Percentiles rank a stretch among this genome's conserved stretches.
Evolutionary conservation across 2,113 vertebrate genomes (phyloP).

Genomic region (Furnarius figulus): DNA sequence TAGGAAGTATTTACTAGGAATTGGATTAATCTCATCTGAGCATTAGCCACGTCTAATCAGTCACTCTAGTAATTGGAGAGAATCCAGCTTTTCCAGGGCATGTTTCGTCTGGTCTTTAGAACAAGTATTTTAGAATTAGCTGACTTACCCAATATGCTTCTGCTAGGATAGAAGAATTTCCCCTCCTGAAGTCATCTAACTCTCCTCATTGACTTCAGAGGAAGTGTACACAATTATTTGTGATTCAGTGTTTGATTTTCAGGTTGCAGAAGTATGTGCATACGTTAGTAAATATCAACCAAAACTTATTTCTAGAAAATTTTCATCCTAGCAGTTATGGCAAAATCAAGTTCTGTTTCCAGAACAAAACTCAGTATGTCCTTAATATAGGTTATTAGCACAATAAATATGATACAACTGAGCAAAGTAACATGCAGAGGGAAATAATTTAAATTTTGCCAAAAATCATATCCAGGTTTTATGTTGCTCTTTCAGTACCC

Average conservation of each 20-base stretch:
- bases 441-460: not conserved
- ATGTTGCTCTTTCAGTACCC: not conserved
- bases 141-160: not conserved
- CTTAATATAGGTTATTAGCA: not conserved
- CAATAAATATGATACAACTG: not conserved
- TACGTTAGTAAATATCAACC: not conserved
- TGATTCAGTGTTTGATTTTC: not conserved
- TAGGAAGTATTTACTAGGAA: not conserved
- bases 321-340: not conserved
- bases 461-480: not conserved
- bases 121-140: not conserved
- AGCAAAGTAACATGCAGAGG: not conserved
- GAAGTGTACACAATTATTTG: not conserved
- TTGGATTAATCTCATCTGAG: not conserved
- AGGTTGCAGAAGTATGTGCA: not conserved
- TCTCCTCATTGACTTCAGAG: not conserved
- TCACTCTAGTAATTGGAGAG: not conserved
- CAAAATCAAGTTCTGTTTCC: not conserved
- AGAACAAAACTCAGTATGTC: not conserved
- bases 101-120: not conserved
- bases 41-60: not conserved
- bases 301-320: not conserved
- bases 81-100: not conserved
- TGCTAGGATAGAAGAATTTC: not conserved
- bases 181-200: not conserved